phyloP scores from a whole-genome alignment of 1,140 invertebrate genomes.

The Tachypleus tridentatus region DNA sequence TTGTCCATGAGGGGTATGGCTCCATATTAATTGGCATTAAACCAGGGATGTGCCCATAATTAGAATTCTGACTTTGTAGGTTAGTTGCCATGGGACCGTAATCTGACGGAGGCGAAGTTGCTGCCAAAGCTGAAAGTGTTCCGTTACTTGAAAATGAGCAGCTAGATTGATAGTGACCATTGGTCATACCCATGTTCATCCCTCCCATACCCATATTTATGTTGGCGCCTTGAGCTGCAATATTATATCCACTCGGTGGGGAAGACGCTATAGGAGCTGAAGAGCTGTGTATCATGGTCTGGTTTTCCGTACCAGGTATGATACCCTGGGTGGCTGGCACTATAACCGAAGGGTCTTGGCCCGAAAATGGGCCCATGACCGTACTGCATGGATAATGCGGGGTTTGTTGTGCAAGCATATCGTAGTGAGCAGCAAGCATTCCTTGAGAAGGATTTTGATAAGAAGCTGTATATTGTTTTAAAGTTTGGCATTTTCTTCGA shows the following conservation, averaged over 20 bases:
- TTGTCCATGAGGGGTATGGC: constrained; percentile 1
- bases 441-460: constrained; percentile 8
- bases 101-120: constrained; percentile 17
- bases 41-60: constrained; percentile 1
- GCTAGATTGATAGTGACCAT: constrained; percentile 18
- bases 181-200: background rate
- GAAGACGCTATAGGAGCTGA: constrained; percentile 21
- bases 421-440: background rate
- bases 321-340: background rate
- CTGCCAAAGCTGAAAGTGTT: constrained; percentile 4
- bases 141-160: constrained; percentile 13
- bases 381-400: background rate
- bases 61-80: background rate
- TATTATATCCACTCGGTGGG: constrained; percentile 11
- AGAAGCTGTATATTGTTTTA: constrained; percentile 37
- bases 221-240: constrained; percentile 3
- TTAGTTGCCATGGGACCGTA: constrained; percentile 11
- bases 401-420: constrained; percentile 11
- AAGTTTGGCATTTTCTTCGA: constrained; percentile 67
- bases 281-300: background rate
- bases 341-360: background rate
- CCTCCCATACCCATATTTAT: constrained; percentile 2
- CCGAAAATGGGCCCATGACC: background rate
- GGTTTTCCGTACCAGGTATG: background rate
- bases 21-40: background rate